phyloP scores from a whole-genome alignment of 2,888 invertebrate species.

The Cancer borealis region DNA sequence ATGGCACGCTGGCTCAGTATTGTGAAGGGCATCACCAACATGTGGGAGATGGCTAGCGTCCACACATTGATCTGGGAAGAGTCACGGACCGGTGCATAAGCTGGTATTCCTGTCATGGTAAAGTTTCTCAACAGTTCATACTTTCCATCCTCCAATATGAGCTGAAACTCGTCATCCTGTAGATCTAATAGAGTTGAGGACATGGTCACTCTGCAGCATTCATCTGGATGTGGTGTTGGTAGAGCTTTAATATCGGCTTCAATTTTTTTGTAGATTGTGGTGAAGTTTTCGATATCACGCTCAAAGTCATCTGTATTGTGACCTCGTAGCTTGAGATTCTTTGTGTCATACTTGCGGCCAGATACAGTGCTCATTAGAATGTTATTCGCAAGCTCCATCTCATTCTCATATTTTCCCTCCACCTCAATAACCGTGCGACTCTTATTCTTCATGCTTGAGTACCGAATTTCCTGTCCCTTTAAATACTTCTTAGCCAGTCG shows the following conservation, averaged over 20 bases:
- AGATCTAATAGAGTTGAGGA: constrained; percentile 71
- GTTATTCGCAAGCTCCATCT: constrained; percentile 68
- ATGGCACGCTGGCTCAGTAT: constrained; percentile 66
- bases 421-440: constrained; percentile 63
- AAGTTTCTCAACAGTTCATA: constrained; percentile 69
- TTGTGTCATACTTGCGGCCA: constrained; percentile 63
- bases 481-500: constrained; percentile 43
- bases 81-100: constrained; percentile 72
- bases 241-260: constrained; percentile 49
- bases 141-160: constrained; percentile 68
- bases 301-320: constrained; percentile 61
- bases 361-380: constrained; percentile 71
- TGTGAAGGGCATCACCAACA: constrained; percentile 69
- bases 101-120: constrained; percentile 75
- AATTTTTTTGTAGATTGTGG: constrained; percentile 8
- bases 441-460: constrained; percentile 64
- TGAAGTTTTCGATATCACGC: constrained; percentile 55
- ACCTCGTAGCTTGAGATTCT: constrained; percentile 63
- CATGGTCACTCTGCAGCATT: constrained; percentile 72
- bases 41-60: constrained; percentile 65
- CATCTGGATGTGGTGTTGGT: constrained; percentile 68
- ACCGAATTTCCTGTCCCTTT: constrained; percentile 22
- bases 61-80: constrained; percentile 72
- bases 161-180: constrained; percentile 67
- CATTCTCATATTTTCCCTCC: constrained; percentile 61